Evolutionary conservation across 2,113 vertebrate species (phyloP).

Genomic region (rabbit (Oryctolagus cuniculus)): mOryCun1.1 NC_091435.1:150037501-150038000

Average conservation of each 20-base stretch:
- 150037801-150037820: neutral
- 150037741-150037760: conserved; percentile 98
- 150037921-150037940: conserved; percentile 96
- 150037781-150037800: conserved; percentile 22
- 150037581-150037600: conserved; percentile 5
- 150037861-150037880: conserved; percentile 93
- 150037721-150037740: conserved; percentile 94
- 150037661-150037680: conserved; percentile 91
- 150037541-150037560: conserved; percentile 42
- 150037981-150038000: neutral
- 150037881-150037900: conserved; percentile 95
- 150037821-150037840: conserved; percentile 1
- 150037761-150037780: conserved; percentile 90
- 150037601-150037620: neutral
- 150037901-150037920: conserved; percentile 94
- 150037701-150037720: conserved; percentile 98
- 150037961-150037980: conserved; percentile 55
- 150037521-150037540: neutral
- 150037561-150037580: conserved; percentile 19
- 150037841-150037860: conserved; percentile 91
- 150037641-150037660: neutral
- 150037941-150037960: conserved; percentile 95
- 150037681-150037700: conserved; percentile 97
- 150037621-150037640: neutral
- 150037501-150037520: conserved; percentile 32